Base-by-base conservation (phyloP, 53 echinoderm and acorn worm species). In the Pentamera pediparva region DNA sequence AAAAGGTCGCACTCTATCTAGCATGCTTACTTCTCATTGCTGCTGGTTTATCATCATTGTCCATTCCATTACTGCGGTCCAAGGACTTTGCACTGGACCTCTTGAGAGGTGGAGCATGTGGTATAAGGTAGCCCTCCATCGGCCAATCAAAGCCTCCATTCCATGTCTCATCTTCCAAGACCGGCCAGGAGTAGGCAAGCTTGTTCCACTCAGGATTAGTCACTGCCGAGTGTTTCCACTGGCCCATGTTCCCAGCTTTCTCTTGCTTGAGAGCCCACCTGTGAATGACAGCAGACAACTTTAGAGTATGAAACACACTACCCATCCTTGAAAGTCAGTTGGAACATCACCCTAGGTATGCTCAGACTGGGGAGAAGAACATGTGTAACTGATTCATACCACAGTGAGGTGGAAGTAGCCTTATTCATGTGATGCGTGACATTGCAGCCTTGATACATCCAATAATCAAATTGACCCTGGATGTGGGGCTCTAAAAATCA, bases 231-330 rank as follows among this genome's bases (percentile, higher is more conserved):
- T 92, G 96, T 15, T 92, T 88, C 96, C 96, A 95, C 61, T 95
- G 88, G 38, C 96, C 88, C 3, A 92, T 78, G 65, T 91, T 85
- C 3, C 87, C 87, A 6, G 87, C 47, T 35, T 65, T 82, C 72
- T 95, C 96, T 38, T 95, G 96, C 65, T 91, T 95, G 43, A 95
- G 32, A 24, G 95, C 95, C 95, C 95, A 94, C 50, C 95, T 94
- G 59, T 31, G 12, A 32, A 31, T 17, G 54, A 41, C 28, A 13
- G 32, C 11, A 70, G 29, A 52, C 7, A 56, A 56, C 10, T 56
- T 9, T 8, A 56, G 8, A 56, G 28, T 32, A n/a, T 10, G 4
- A 32, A 64, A 20, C n/a, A 6, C n/a, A n/a, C n/a, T n/a, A n/a
- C n/a, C n/a, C n/a, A n/a, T n/a, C n/a, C n/a, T n/a, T n/a, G n/a